Base-by-base conservation (phyloP, 2,113 vertebrate genomes). In the Eleginops maclovinus region DNA sequence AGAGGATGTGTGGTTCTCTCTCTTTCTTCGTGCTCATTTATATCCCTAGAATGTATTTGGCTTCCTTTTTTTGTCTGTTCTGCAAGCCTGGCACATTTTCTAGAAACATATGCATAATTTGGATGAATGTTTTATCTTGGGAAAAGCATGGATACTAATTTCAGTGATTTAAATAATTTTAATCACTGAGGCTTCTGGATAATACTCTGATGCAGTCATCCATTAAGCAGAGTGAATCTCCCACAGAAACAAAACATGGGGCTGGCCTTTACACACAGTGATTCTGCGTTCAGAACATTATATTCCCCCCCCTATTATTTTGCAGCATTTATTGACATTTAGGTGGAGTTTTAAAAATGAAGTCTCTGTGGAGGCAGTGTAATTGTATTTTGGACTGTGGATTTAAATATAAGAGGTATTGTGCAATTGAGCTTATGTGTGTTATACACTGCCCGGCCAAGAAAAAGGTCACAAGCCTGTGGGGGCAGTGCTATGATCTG, bases 121-220 rank as follows among this genome's bases (percentile, higher is more conserved):
- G 60, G 69, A 58, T 79, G 75, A 59, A 19, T 56, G 36, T 72
- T 16, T 60, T 62, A 66, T 70, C 61, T 49, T 65, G 62, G 67
- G 67, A 73, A 82, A 62, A 82, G 71, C 51, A 15, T 14, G 24
- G 75, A 76, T 63, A 41, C 15, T 82, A 58, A 74, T 79, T 82
- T 82, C 44, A 77, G 22, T 72, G 36, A 84, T 86, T 79, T 76
- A 41, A 79, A 84, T 82, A 22, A 69, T 77, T 75, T 62, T 70
- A 84, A 86, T 84, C 79, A 82, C 54, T 59, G 77, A 54, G 63
- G 22, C 61, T 47, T 2, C 36, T 63, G 51, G 44, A 72, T 86
- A 66, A 74, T 50, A 26, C 47, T 58, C 4, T 22, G 47, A 61
- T 54, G 61, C 70, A 81, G 40, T 84, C 77, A 78, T 62, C 58